Base-by-base conservation (phyloP, 2,888 invertebrate species). In the Gymnosoma rotundatum region DNA sequence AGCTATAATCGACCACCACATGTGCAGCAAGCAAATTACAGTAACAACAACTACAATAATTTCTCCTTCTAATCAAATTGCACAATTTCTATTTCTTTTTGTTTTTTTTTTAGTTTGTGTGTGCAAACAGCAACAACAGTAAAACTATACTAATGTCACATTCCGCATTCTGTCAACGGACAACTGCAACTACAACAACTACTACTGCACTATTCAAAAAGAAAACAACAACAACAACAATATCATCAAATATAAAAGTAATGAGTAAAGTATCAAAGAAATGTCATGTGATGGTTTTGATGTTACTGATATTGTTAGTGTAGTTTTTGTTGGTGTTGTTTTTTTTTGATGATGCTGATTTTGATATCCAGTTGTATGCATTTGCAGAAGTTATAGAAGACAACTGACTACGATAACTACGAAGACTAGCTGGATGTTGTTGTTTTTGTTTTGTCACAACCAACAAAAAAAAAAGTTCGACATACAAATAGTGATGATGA, bases 281-380 rank as follows among this genome's bases (percentile, higher is more conserved):
- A 84, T 84, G 84, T 81, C 84, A 84, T 78, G 78, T 81, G 78
- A 84, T 81, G 81, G 73, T 78, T 78, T 81, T 84, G 81, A 84
- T 81, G 84, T 78, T 78, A 78, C 84, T 81, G 84, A 73, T 78
- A 73, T 69, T 78, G 80, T 70, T 76, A 66, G 56, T 70, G 42
- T 63, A 66, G 60, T 61, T n/a, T n/a, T n/a, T 32, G 61, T 61
- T 54, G 45, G 8, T 52, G 32, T 32, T 5, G 67, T 38, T 67
- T 60, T 38, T 21, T 25, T 48, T 70, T 70, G 69, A 75, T 75
- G 54, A 64, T 64, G 75, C 75, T 81, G 81, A 81, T 81, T 81
- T 75, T 76, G 64, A 76, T 76, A 75, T 82, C 75, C 81, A 70
- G 69, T 16, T 36, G 75, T 45, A 64, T 50, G 72, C 72, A 79